A percentile compares a stretch with the other conserved stretches of the same genome.
Conservation (phyloP, 92 coral and sea anemone species). For the Siderastrea radians region DNA sequence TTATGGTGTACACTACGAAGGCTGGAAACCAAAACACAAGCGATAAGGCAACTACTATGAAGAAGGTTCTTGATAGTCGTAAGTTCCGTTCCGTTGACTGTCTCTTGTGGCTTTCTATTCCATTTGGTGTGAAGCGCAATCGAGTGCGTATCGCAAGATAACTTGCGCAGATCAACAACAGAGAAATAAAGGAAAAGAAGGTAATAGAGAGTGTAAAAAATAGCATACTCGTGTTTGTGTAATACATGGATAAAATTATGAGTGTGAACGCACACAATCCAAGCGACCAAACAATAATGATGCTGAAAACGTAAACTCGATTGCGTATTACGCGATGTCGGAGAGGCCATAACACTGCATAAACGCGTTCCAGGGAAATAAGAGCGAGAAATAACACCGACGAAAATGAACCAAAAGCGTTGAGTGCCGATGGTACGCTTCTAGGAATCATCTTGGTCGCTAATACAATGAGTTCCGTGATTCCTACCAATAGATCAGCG, state of each 20-base stretch:
- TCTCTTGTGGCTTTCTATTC: not conserved
- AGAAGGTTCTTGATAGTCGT: not conserved
- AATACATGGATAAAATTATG: not conserved
- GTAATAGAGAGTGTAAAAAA: not conserved
- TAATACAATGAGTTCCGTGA: not conserved
- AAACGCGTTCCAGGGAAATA: not conserved
- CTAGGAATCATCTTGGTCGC: too few relatives aligned
- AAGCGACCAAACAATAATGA: not conserved
- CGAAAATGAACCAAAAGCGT: not conserved
- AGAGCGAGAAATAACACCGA: not conserved
- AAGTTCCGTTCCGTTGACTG: too few relatives aligned
- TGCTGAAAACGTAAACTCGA: not conserved
- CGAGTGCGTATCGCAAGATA: not conserved
- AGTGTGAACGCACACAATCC: not conserved
- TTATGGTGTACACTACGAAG: not conserved
- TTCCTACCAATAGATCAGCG: not conserved
- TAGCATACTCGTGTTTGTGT: not conserved
- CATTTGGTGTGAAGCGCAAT: not conserved
- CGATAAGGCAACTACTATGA: conserved; percentile 5
- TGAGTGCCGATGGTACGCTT: not conserved
- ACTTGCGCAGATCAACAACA: not conserved
- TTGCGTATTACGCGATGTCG: conserved; percentile 6
- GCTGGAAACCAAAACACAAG: conserved; percentile 15
- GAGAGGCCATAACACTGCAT: not conserved
- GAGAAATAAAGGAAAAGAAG: too few relatives aligned